These are phyloP conservation scores for Drosophila monieri DNA, from an alignment of 2,888 invertebrate genomes.

Conservation along the genomic window DNA sequence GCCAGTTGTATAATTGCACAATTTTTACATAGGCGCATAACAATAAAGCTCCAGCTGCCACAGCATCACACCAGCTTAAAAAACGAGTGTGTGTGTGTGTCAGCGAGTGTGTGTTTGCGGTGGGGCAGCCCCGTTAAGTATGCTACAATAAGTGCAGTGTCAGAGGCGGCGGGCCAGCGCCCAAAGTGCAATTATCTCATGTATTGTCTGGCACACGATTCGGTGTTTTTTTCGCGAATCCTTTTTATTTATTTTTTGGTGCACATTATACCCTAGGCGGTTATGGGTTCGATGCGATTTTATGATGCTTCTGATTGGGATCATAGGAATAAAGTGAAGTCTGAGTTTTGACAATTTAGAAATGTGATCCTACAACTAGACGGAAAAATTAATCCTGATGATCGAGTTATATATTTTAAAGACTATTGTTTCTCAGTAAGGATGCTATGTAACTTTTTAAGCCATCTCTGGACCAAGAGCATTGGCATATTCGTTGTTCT, in stretches of 20 bases:
- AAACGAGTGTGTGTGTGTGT: neutral
- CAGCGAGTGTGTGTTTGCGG: constrained; percentile 10
- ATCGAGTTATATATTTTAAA: too few relatives aligned
- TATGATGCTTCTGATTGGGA: too few relatives aligned
- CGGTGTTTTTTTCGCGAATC: constrained; percentile 23
- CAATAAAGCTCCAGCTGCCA: constrained; percentile 69
- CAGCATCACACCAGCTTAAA: constrained; percentile 32
- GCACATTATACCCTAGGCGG: constrained; percentile 15
- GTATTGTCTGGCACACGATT: constrained; percentile 74
- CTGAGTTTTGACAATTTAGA: neutral
- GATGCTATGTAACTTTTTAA: neutral
- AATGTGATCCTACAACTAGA: too few relatives aligned
- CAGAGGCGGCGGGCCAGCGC: constrained; percentile 67
- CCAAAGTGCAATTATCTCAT: constrained; percentile 81
- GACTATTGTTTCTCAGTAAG: too few relatives aligned
- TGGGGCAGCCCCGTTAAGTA: constrained; percentile 67
- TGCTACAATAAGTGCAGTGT: constrained; percentile 80
- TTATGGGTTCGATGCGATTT: neutral
- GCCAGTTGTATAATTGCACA: constrained; percentile 53
- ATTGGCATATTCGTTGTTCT: neutral
- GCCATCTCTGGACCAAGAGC: neutral
- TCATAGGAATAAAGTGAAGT: neutral
- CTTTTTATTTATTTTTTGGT: constrained; percentile 25
- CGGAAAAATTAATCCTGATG: too few relatives aligned
- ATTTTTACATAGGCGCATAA: constrained; percentile 78